Percentiles rank a stretch among this genome's conserved stretches.
Conservation (phyloP, 2,888 invertebrate genomes). For the Agrotis segetum region DNA sequence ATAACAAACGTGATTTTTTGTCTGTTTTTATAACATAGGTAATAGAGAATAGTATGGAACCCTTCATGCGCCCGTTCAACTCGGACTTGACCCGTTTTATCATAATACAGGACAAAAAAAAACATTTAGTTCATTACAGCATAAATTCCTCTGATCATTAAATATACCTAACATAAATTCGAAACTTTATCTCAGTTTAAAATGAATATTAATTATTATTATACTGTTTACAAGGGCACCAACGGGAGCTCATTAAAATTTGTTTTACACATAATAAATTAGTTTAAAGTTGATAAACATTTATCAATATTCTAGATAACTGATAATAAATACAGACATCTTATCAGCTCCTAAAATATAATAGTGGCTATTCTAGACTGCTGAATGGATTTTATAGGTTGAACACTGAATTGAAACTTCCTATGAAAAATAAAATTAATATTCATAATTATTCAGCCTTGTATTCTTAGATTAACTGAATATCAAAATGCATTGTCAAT, state of each 20-base stretch:
- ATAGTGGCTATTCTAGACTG: neutral
- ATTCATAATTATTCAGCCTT: neutral
- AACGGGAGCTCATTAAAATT: conserved; percentile 11
- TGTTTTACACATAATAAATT: conserved; percentile 19
- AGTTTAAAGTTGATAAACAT: conserved; percentile 35
- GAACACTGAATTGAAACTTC: neutral
- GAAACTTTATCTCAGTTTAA: too few species aligned
- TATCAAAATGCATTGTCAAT: neutral
- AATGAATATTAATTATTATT: too few species aligned
- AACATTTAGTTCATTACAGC: too few species aligned
- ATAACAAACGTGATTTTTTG: too few species aligned
- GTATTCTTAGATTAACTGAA: neutral
- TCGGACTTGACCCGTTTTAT: too few species aligned
- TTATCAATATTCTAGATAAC: conserved; percentile 32
- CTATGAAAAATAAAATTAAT: neutral
- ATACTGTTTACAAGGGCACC: conserved; percentile 5
- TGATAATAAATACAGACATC: conserved; percentile 35
- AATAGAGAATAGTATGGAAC: too few species aligned
- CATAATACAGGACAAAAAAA: too few species aligned
- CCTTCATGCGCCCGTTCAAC: too few species aligned
- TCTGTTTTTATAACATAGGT: too few species aligned
- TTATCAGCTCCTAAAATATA: conserved; percentile 25
- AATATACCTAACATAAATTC: too few species aligned
- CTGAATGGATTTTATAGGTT: neutral
- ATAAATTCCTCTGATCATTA: too few species aligned